phyloP scores from a whole-genome alignment of 2,888 invertebrate genomes.

The Thumatha senex region DNA sequence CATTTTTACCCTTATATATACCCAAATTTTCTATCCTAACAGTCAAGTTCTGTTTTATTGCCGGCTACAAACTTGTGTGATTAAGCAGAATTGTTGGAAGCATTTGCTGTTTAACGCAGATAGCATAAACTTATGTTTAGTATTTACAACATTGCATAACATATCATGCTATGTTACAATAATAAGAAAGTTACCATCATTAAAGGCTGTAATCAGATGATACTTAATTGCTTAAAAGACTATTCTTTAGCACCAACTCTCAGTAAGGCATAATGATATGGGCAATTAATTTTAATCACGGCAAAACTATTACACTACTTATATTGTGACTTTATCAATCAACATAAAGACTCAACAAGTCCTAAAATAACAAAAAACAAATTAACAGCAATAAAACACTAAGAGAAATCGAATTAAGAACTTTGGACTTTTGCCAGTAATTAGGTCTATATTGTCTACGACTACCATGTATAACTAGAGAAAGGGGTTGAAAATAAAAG shows the following conservation, averaged over 20 bases:
- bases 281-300: neutral
- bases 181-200: neutral
- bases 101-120: neutral
- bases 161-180: neutral
- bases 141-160: neutral
- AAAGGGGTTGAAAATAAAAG: slow-evolving; percentile 47
- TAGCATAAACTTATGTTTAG: neutral
- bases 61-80: too few species aligned
- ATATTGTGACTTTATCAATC: slow-evolving; percentile 10
- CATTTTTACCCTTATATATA: too few species aligned
- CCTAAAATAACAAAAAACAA: slow-evolving; percentile 37
- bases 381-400: slow-evolving; percentile 57
- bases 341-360: slow-evolving; percentile 13
- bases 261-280: neutral
- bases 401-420: slow-evolving; percentile 65
- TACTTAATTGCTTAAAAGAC: neutral
- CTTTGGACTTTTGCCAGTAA: slow-evolving; percentile 65
- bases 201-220: neutral
- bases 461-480: slow-evolving; percentile 39
- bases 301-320: neutral
- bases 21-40: too few species aligned
- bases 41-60: too few species aligned
- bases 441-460: slow-evolving; percentile 34
- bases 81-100: neutral
- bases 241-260: neutral